Percentiles rank a stretch among this genome's conserved stretches.
These are phyloP conservation scores for Acheta domesticus DNA, from an alignment of 2,888 invertebrate species.

Conservation along the genomic window DNA sequence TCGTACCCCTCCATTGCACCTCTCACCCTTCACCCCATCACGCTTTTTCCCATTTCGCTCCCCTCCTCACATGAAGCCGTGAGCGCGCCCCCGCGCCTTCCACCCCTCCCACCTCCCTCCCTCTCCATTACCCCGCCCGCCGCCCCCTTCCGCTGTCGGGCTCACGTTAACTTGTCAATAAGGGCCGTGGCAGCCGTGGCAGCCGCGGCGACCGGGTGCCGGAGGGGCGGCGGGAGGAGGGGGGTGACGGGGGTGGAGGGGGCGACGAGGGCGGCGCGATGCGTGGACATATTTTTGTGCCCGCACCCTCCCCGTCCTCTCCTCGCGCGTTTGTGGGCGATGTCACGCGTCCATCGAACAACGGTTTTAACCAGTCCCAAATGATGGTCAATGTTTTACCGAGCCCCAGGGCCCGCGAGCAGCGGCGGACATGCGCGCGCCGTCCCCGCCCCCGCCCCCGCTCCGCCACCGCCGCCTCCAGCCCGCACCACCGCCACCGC, in stretches of 20 bases:
- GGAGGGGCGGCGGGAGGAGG: background rate
- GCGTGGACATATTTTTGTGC: slow-evolving; percentile 9
- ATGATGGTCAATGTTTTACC: slow-evolving; percentile 18
- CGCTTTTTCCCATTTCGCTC: background rate
- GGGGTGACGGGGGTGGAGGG: background rate
- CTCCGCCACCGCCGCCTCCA: too few species aligned
- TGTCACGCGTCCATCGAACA: slow-evolving; percentile 10
- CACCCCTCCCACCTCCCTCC: background rate
- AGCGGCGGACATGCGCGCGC: background rate
- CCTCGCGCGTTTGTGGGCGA: background rate
- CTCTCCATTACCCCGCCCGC: background rate
- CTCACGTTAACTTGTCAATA: slow-evolving; percentile 10
- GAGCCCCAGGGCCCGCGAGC: background rate
- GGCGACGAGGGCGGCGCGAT: background rate
- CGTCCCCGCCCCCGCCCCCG: too few species aligned
- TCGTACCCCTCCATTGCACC: background rate
- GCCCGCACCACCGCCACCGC: background rate
- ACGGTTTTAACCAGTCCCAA: slow-evolving; percentile 18
- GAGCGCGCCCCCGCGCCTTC: background rate
- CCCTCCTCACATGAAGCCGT: background rate
- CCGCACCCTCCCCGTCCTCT: background rate
- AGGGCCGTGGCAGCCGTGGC: background rate
- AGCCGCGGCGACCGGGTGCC: background rate
- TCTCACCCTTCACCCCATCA: background rate
- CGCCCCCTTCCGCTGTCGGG: background rate